phyloP scores from a whole-genome alignment of 2,888 invertebrate genomes.

The Geophilus truncorum region DNA sequence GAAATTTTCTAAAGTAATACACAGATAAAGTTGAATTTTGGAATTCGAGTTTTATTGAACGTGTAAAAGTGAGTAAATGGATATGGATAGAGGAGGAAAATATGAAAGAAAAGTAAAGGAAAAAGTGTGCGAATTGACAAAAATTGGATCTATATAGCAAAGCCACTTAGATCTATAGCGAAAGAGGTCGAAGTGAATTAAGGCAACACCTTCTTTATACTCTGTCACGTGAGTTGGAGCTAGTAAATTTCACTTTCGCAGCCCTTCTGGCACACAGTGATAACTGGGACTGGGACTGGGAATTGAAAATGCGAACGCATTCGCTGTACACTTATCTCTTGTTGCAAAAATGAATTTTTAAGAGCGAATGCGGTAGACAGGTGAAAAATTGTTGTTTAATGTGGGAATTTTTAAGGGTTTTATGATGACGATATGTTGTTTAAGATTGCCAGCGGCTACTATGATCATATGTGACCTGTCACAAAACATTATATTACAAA shows the following conservation, averaged over 20 bases:
- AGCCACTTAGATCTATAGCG: background rate
- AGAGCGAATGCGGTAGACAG: background rate
- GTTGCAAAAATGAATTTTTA: background rate
- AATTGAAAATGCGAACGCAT: background rate
- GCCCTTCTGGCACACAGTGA: background rate
- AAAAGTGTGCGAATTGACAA: background rate
- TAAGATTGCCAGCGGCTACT: no score
- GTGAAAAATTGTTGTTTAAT: background rate
- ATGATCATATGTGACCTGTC: no score
- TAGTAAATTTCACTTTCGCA: conserved; percentile 11
- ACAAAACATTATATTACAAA: no score
- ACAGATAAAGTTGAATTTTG: no score
- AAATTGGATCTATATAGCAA: background rate
- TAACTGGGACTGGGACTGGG: background rate
- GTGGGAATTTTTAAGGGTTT: background rate
- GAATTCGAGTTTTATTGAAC: no score
- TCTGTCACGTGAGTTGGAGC: background rate
- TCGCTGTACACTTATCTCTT: background rate
- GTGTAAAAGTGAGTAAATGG: background rate
- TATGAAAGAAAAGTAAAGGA: background rate
- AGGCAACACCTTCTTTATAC: background rate
- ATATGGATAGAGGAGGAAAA: background rate
- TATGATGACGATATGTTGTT: no score
- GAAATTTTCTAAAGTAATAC: no score
- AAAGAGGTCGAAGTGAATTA: conserved; percentile 6